These are phyloP conservation scores for Slavum lentiscoides DNA, from an alignment of 2,888 invertebrate species.

Conservation along the genomic window DNA sequence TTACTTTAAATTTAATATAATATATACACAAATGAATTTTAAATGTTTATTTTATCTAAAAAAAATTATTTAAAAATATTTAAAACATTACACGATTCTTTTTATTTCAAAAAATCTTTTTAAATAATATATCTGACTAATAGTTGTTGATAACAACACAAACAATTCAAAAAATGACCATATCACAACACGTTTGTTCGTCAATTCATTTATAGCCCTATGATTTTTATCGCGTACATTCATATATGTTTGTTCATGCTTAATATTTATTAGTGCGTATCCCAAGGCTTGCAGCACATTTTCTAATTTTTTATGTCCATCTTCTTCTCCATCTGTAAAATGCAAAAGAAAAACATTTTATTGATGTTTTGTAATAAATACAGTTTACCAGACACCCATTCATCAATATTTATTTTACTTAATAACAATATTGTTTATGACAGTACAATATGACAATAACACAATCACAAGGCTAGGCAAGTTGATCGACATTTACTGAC, in stretches of 20 bases:
- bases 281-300: constrained; percentile 96
- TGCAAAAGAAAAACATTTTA: neutral
- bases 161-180: constrained; percentile 99
- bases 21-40: no score
- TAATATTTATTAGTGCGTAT: constrained; percentile 85
- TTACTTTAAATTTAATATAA: no score
- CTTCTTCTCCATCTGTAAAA: constrained; percentile 53
- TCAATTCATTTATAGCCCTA: constrained; percentile 95
- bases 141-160: constrained; percentile 90
- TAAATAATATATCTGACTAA: constrained; percentile 96
- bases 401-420: no score
- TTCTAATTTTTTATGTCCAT: constrained; percentile 76
- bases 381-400: no score
- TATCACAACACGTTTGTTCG: constrained; percentile 94
- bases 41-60: no score
- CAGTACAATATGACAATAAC: no score
- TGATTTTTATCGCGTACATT: constrained; percentile 96
- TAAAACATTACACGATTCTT: constrained; percentile 79
- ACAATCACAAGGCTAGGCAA: no score
- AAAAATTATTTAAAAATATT: neutral
- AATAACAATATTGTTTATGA: no score
- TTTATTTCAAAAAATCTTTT: constrained; percentile 99
- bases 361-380: no score
- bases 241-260: constrained; percentile 99
- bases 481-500: no score